phyloP scores from a whole-genome alignment of 1,140 invertebrate genomes.

The Drosophila quadrilineata region DNA sequence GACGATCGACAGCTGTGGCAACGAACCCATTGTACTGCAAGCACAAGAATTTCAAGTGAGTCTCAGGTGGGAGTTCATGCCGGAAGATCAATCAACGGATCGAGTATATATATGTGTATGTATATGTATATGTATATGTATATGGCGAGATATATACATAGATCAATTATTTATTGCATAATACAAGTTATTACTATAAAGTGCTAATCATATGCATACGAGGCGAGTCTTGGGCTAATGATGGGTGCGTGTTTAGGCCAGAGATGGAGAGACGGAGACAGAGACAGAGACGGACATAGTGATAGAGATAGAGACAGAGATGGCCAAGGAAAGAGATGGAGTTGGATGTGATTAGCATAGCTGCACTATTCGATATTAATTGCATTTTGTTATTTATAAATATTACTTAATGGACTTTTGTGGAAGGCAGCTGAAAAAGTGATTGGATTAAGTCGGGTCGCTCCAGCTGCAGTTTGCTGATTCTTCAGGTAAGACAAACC shows the following conservation, averaged over 20 bases:
- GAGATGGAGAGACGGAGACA: too few relatives aligned
- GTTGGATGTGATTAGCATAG: too few relatives aligned
- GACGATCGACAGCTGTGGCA: conserved; percentile 85
- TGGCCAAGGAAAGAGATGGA: too few relatives aligned
- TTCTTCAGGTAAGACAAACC: too few relatives aligned
- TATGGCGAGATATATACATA: too few relatives aligned
- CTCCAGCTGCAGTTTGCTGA: too few relatives aligned
- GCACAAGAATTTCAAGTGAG: too few relatives aligned
- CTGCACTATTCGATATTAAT: too few relatives aligned
- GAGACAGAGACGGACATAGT: too few relatives aligned
- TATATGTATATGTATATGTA: too few relatives aligned
- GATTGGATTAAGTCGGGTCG: neutral
- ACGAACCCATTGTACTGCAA: conserved; percentile 86
- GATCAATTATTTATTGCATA: conserved; percentile 17
- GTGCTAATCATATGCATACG: conserved; percentile 28
- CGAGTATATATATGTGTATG: too few relatives aligned
- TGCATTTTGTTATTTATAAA: neutral
- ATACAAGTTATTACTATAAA: conserved; percentile 4
- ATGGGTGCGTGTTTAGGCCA: conserved; percentile 4
- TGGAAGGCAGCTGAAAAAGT: neutral
- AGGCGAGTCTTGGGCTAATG: conserved; percentile 1
- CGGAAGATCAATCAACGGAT: neutral
- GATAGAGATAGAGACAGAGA: too few relatives aligned
- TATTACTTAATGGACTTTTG: neutral
- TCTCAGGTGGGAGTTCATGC: neutral